Evolutionary conservation across 2,888 invertebrate species (phyloP).

Genomic region (Eupithecia dodoneata): DNA sequence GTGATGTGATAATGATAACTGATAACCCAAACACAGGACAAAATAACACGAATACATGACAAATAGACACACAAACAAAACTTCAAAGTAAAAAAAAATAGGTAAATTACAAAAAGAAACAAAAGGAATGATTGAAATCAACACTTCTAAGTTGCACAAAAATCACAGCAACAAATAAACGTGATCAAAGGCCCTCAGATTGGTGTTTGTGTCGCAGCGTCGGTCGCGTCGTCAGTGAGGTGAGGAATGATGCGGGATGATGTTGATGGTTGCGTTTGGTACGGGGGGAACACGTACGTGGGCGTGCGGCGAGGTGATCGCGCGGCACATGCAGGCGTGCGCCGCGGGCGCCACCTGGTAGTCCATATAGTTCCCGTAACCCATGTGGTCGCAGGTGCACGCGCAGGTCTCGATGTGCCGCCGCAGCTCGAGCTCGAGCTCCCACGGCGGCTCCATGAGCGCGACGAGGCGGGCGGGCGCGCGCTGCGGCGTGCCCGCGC

Average conservation of each 20-base stretch:
- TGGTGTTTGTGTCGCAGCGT: conserved; percentile 3
- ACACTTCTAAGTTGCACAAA: background rate
- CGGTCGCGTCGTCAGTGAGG: conserved; percentile 28
- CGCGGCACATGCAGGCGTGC: conserved; percentile 81
- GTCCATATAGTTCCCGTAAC: conserved; percentile 96
- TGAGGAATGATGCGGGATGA: conserved; percentile 36
- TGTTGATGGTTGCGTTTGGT: conserved; percentile 1
- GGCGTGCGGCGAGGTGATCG: conserved; percentile 81
- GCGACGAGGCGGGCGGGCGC: conserved; percentile 71
- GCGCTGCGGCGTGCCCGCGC: conserved; percentile 72
- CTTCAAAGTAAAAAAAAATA: background rate
- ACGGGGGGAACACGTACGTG: conserved; percentile 70
- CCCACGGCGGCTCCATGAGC: conserved; percentile 84
- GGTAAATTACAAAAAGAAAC: background rate
- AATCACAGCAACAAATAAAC: background rate
- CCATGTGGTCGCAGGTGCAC: conserved; percentile 97
- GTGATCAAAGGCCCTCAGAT: background rate
- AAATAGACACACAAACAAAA: background rate
- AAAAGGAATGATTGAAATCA: background rate
- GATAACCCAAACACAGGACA: background rate
- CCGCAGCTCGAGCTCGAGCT: conserved; percentile 92
- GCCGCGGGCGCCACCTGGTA: conserved; percentile 89
- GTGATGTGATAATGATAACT: background rate
- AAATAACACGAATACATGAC: background rate
- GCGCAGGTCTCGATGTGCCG: conserved; percentile 95